Percentiles rank a stretch among this genome's conserved stretches.
Evolutionary conservation across 1,140 invertebrate genomes (phyloP).

Genomic region (Drosophila sturtevanti): DNA sequence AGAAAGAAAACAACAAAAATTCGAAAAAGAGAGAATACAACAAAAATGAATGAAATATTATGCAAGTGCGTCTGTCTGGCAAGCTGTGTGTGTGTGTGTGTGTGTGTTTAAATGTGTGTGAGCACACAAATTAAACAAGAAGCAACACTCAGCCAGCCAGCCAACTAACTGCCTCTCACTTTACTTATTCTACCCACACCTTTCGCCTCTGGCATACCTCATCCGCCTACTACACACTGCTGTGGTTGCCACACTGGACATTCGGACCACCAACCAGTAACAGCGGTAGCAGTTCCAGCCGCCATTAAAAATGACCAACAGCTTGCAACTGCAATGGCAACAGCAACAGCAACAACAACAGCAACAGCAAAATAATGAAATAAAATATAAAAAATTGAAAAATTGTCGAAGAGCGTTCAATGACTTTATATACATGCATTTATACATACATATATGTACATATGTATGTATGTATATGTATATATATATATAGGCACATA

Average conservation of each 20-base stretch:
- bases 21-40: not conserved
- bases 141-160: conserved; percentile 51
- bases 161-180: conserved; percentile 8
- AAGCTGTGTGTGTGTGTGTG: conserved; percentile 7
- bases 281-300: conserved; percentile 25
- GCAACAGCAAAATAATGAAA: conserved; percentile 22
- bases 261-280: conserved; percentile 2
- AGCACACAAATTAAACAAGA: conserved; percentile 71
- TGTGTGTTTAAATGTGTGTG: conserved; percentile 31
- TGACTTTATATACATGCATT: conserved; percentile 31
- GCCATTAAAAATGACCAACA: conserved; percentile 67
- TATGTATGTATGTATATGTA: not conserved
- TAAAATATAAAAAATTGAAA: conserved; percentile 58
- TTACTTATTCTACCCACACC: not conserved
- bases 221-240: conserved; percentile 11
- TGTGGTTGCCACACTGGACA: conserved; percentile 30
- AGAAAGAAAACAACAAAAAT: not conserved
- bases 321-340: conserved; percentile 47
- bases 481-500: not conserved
- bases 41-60: conserved; percentile 56
- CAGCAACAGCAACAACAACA: conserved; percentile 27
- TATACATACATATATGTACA: not conserved
- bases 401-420: conserved; percentile 45
- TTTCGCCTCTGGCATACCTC: not conserved
- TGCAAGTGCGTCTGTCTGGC: conserved; percentile 52